Percentiles rank a stretch among this genome's conserved stretches.
phyloP scores from a whole-genome alignment of 2,113 vertebrate genomes.

The Crypturellus undulatus region DNA sequence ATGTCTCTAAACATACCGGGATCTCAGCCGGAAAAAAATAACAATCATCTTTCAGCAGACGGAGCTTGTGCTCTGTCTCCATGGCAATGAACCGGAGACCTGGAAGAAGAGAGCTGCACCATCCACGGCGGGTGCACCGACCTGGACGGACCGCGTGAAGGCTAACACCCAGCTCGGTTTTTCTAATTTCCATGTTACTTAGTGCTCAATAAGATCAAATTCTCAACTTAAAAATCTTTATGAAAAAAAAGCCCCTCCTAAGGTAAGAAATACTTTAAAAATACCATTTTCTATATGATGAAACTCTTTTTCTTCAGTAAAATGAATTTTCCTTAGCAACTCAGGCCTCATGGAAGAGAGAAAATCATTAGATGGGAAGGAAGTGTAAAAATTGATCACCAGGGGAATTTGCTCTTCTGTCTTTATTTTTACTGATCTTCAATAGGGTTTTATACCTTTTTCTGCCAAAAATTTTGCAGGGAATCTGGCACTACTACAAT shows the following conservation, averaged over 20 bases:
- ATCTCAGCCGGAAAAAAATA: neutral
- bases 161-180: neutral
- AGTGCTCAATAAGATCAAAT: neutral
- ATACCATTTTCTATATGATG: neutral
- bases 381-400: neutral
- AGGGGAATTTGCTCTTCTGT: neutral
- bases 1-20: neutral
- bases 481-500: constrained; percentile 37
- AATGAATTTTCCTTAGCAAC: neutral
- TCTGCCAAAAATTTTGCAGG: constrained; percentile 42
- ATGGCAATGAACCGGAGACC: neutral
- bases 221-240: neutral
- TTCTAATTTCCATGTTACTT: neutral
- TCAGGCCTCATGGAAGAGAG: neutral
- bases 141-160: neutral
- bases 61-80: neutral
- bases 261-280: neutral
- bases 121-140: neutral
- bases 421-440: neutral
- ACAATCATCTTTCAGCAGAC: neutral
- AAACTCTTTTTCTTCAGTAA: neutral
- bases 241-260: neutral
- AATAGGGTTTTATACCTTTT: constrained; percentile 9
- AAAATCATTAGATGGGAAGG: neutral
- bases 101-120: neutral